phyloP scores from a whole-genome alignment of 2,888 invertebrate genomes.

The Agrypnus murinus region DNA sequence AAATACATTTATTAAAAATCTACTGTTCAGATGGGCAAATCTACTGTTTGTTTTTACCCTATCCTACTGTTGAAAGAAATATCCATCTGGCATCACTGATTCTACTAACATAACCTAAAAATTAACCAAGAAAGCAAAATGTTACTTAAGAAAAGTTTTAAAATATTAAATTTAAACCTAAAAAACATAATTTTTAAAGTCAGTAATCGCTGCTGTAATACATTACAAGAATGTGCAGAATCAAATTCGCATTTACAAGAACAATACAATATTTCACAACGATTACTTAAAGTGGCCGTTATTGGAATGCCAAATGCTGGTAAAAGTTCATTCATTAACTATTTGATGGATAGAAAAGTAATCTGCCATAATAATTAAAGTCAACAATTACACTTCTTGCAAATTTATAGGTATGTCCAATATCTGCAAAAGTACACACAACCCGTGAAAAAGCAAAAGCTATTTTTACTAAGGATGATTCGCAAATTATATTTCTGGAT shows the following conservation, averaged over 20 bases:
- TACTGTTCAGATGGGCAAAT: too few species aligned
- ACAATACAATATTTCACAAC: conserved; percentile 52
- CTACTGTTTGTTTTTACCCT: too few species aligned
- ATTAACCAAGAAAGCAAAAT: not conserved
- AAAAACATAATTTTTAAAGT: conserved; percentile 6
- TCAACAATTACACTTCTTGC: too few species aligned
- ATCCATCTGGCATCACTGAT: too few species aligned
- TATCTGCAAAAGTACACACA: conserved; percentile 94
- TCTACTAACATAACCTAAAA: conserved; percentile 3
- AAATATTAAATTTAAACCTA: not conserved
- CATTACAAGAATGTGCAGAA: conserved; percentile 9
- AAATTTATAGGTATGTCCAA: conserved; percentile 86
- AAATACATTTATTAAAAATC: too few species aligned
- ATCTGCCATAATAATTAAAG: conserved; percentile 59
- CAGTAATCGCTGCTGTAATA: conserved; percentile 4
- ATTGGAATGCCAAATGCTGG: conserved; percentile 96
- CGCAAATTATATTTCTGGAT: conserved; percentile 93
- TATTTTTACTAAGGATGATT: conserved; percentile 82
- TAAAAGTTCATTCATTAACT: conserved; percentile 96
- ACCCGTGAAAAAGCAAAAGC: conserved; percentile 85
- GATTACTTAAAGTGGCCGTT: conserved; percentile 84
- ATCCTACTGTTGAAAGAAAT: too few species aligned
- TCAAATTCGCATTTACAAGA: not conserved
- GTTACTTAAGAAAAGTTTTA: conserved; percentile 1
- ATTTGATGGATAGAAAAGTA: conserved; percentile 86